A percentile compares a stretch with the other conserved stretches of the same genome.
phyloP scores from a whole-genome alignment of 2,113 vertebrate species.

The Myotis brandtii region DNA sequence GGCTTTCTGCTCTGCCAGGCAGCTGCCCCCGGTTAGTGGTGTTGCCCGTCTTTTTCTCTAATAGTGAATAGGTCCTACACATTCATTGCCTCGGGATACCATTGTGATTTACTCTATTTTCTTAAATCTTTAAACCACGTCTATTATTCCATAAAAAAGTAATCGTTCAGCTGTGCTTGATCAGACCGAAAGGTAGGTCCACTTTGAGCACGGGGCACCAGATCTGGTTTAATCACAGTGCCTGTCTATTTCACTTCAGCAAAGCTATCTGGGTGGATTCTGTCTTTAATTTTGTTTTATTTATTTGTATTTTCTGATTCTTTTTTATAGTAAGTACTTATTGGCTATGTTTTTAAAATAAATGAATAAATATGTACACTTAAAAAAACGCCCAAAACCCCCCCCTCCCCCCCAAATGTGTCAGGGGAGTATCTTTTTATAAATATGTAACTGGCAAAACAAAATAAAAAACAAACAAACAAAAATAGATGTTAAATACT shows the following conservation, averaged over 20 bases:
- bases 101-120: constrained; percentile 61
- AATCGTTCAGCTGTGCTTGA: constrained; percentile 22
- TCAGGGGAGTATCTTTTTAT: too few relatives aligned
- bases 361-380: background rate
- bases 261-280: background rate
- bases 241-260: background rate
- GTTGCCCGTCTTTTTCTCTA: background rate
- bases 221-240: background rate
- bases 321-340: background rate
- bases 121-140: constrained; percentile 74
- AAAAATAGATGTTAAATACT: background rate
- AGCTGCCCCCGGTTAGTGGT: background rate
- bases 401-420: too few relatives aligned
- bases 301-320: background rate
- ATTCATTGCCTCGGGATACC: constrained; percentile 60
- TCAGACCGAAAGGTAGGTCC: constrained; percentile 27
- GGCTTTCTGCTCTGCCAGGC: background rate
- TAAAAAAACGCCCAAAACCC: background rate
- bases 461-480: background rate
- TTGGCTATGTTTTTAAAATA: background rate
- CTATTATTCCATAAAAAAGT: constrained; percentile 60
- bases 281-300: background rate
- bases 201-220: background rate
- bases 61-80: constrained; percentile 57
- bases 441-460: too few relatives aligned